phyloP scores from a whole-genome alignment of 2,797 vertebrate species.

The Labroides dimidiatus region DNA sequence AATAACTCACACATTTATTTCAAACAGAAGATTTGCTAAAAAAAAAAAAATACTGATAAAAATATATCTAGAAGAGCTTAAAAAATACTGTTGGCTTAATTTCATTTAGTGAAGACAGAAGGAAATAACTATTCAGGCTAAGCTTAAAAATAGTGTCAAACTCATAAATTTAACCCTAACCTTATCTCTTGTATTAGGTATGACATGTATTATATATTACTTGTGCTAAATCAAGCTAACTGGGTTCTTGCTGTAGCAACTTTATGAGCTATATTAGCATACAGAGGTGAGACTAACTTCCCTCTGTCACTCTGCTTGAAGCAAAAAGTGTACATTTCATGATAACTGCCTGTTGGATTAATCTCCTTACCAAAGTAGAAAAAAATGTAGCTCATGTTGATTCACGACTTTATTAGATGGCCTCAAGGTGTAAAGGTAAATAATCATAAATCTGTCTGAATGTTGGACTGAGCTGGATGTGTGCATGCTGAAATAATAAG shows the following conservation, averaged over 20 bases:
- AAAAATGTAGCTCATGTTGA: conserved; percentile 5
- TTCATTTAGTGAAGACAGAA: no score
- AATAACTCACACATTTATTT: no score
- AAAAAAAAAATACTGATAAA: no score
- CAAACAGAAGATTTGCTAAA: no score
- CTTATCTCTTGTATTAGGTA: no score
- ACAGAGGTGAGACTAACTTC: not conserved
- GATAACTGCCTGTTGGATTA: not conserved
- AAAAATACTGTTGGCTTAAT: no score
- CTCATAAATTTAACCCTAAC: no score
- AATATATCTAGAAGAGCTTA: no score
- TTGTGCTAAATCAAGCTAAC: not conserved
- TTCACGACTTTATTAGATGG: conserved; percentile 20
- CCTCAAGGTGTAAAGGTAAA: conserved; percentile 6
- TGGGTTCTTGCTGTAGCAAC: not conserved
- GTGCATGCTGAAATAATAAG: conserved; percentile 2
- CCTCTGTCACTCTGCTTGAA: not conserved
- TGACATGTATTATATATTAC: no score
- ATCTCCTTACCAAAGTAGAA: not conserved
- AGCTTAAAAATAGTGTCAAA: no score
- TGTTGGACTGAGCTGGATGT: not conserved
- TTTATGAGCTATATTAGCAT: not conserved
- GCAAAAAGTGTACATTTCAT: not conserved
- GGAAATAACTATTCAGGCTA: no score
- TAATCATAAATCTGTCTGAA: not conserved